Base-by-base conservation (phyloP, 2,113 vertebrate species). In the Numenius arquata region DNA sequence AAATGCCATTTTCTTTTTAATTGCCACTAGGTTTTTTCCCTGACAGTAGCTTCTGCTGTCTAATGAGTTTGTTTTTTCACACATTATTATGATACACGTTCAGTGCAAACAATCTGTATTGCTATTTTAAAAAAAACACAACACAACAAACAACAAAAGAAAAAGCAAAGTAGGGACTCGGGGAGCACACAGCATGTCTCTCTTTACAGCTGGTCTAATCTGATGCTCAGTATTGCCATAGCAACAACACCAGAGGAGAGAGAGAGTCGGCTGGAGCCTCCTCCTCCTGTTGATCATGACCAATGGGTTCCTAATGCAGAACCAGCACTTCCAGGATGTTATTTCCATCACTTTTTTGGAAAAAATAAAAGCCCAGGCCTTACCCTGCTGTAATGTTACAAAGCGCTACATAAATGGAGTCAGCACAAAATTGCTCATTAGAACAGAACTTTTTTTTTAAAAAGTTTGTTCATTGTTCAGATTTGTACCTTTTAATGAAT, bases 151-250 rank as follows among this genome's bases (percentile, higher is more conserved):
- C 41, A 93, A 92, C 73, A 92, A 86, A 93, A 96, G 73, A 89
- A 72, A 68, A 73, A 94, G 90, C 62, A 76, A 93, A 94, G 80
- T 85, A 52, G 12, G 56, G 80, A 52, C 73, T 95, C 0, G 0
- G 86, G 84, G 68, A 92, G 80, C 68, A 94, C 90, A 62, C 83
- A 93, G 90, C 80, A 38, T 76, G 92, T 81, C 80, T 93, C 30
- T 73, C 76, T 82, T 61, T 93, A 75, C 81, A 95, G 68, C 76
- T 92, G 90, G 65, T 86, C 83, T 86, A 68, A 87, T 87, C 92
- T 85, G 96, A 96, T 95, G 96, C 92, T 95, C 89, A 82, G 52
- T 59, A 92, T 95, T 96, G 84, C 89, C 90, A 96, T 96, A 89
- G 94, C 80, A 96, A 96, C 95, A 95, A 21, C 58, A 82, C 70